Base-by-base conservation (phyloP, 2,888 invertebrate species). In the Caenorhabditis uteleia region DNA sequence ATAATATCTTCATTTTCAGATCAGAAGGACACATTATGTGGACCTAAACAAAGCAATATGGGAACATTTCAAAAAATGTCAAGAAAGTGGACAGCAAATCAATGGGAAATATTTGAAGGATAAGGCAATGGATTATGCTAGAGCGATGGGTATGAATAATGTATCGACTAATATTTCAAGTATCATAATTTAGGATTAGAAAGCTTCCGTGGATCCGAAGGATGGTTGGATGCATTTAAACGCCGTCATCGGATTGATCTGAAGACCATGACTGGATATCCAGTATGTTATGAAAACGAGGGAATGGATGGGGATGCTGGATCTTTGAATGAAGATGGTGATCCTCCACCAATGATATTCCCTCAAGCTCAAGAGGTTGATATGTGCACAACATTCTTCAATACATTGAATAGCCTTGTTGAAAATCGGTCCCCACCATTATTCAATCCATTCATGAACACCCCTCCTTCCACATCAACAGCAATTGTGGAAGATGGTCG, bases 161-260 rank as follows among this genome's bases (percentile, higher is more conserved):
- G 8, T 26, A 8, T 48, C n/a, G 3, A 3, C 12, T 26, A 48
- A 48, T 18, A 36, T 18, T 14, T 36, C 1, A 40, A 40, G 21
- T 29, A n/a, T n/a, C 10, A 39, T 25, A 10, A 46, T 64, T n/a
- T 50, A 53, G 74, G 71, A 3, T 62, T 72, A 23, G 51, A 61
- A 29, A 45, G 58, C 14, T 76, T 76, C 62, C 68, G 70, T 16
- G 73, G 69, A 27, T 72, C 72, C 2, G 76, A 76, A 57, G 74
- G 76, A 8, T 76, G 76, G 76, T 54, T 74, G 34, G 72, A 76
- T 43, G 65, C 71, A 1, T 74, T 76, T 64, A 76, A 76, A 51
- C 51, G 70, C 16, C 60, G 76, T 8, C 76, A 76, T 47, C 65
- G 60, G 10, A 76, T 76, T 34, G 72, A 70, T 44, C 38, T 72